Percentiles rank a stretch among this genome's conserved stretches.
Evolutionary conservation across 2,888 invertebrate species (phyloP).

Genomic region (Nemoura dubitans): DNA sequence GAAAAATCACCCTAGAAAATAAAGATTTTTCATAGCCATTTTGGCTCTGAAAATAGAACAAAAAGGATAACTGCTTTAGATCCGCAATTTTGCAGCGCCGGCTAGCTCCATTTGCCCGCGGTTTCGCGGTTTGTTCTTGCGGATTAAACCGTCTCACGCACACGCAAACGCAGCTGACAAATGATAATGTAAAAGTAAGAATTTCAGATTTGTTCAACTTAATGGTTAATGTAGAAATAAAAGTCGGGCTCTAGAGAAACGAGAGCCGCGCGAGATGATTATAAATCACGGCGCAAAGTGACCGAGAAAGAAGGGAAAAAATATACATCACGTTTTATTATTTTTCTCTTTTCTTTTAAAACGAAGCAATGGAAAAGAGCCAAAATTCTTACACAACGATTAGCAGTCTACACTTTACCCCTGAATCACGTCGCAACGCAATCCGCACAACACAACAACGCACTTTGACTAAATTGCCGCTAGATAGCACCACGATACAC

Average conservation of each 20-base stretch:
- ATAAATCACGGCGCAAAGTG: background rate
- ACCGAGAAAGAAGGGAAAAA: background rate
- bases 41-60: no score
- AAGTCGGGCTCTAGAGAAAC: background rate
- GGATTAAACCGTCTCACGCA: background rate
- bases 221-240: background rate
- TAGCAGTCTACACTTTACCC: background rate
- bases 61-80: no score
- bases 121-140: background rate
- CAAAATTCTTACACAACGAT: background rate
- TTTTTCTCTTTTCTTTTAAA: background rate
- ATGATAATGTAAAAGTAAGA: background rate
- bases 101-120: no score
- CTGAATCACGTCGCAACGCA: background rate
- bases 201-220: slow-evolving; percentile 9
- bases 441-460: background rate
- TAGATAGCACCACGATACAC: background rate
- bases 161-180: background rate
- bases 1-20: no score
- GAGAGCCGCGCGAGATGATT: background rate
- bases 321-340: background rate
- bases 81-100: no score
- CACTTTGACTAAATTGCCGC: background rate
- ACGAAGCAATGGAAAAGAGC: background rate
- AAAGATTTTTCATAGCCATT: no score